Conservation (phyloP, 2,888 invertebrate genomes). For the Pegoplata infirma region DNA sequence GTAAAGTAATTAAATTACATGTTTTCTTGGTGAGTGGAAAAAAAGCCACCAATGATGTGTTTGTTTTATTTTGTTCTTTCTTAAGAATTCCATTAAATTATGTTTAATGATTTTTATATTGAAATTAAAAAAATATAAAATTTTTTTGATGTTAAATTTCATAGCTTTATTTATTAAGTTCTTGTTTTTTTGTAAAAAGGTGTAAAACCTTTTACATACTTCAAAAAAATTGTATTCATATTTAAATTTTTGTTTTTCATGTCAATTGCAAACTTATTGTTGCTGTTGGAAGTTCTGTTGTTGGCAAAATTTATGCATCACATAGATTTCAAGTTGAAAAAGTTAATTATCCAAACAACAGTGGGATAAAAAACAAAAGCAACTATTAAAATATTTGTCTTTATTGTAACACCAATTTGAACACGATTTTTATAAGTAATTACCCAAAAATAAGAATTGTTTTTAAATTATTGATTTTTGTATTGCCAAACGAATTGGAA, state of each 20-base stretch:
- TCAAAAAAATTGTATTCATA: constrained; percentile 35
- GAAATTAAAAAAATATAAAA: background rate
- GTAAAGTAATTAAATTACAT: constrained; percentile 51
- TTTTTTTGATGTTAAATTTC: constrained; percentile 15
- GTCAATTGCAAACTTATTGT: constrained; percentile 73
- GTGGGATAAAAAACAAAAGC: constrained; percentile 46
- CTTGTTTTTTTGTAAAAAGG: constrained; percentile 63
- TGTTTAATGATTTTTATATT: background rate
- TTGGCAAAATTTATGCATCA: constrained; percentile 70
- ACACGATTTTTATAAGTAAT: too few relatives aligned
- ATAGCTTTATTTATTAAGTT: constrained; percentile 68
- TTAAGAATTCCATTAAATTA: constrained; percentile 9
- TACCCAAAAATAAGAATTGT: too few relatives aligned
- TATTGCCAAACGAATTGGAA: too few relatives aligned
- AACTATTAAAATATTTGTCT: too few relatives aligned
- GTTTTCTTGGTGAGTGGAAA: background rate
- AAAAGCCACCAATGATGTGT: constrained; percentile 35
- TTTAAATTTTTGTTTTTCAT: constrained; percentile 62
- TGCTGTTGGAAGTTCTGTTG: constrained; percentile 61
- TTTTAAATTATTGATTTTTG: too few relatives aligned
- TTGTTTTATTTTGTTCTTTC: background rate
- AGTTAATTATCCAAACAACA: constrained; percentile 69
- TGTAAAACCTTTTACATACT: constrained; percentile 62
- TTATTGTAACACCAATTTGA: too few relatives aligned
- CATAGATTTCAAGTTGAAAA: constrained; percentile 70